Evolutionary conservation across 2,888 invertebrate genomes (phyloP).

Genomic region (Cerastis rubricosa): DNA sequence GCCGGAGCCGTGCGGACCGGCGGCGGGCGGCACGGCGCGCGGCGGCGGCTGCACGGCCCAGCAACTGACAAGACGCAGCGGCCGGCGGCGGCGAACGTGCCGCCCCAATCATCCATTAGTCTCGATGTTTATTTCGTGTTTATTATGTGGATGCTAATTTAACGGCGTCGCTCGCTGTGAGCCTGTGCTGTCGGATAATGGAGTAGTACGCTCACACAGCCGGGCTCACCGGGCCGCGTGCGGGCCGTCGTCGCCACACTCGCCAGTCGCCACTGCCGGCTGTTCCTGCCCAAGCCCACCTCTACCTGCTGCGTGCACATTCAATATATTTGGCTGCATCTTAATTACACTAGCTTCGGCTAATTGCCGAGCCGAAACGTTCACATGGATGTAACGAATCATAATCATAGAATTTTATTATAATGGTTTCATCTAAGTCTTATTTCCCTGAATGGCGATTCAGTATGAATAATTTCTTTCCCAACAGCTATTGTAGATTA

Average conservation of each 20-base stretch:
- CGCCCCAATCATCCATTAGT: slow-evolving; percentile 86
- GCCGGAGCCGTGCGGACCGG: slow-evolving; percentile 48
- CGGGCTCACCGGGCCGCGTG: slow-evolving; percentile 38
- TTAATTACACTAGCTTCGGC: slow-evolving; percentile 76
- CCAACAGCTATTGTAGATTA: slow-evolving; percentile 83
- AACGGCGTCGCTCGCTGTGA: slow-evolving; percentile 74
- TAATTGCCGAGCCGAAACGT: slow-evolving; percentile 74
- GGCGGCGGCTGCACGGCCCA: slow-evolving; percentile 19
- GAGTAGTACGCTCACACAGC: slow-evolving; percentile 68
- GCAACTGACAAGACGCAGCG: slow-evolving; percentile 10
- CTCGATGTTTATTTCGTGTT: slow-evolving; percentile 87
- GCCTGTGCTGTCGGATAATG: slow-evolving; percentile 78
- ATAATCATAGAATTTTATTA: slow-evolving; percentile 79
- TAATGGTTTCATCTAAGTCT: slow-evolving; percentile 76
- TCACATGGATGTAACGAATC: slow-evolving; percentile 80
- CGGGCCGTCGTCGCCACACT: slow-evolving; percentile 29
- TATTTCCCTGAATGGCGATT: slow-evolving; percentile 78
- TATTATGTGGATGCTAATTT: slow-evolving; percentile 84
- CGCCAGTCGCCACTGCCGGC: neutral
- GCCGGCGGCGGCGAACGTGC: slow-evolving; percentile 35
- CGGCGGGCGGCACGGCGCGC: slow-evolving; percentile 21
- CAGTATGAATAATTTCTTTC: slow-evolving; percentile 80
- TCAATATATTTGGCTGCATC: slow-evolving; percentile 75
- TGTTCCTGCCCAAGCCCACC: slow-evolving; percentile 60
- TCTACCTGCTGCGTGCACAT: slow-evolving; percentile 66